Base-by-base conservation (phyloP, 2,888 invertebrate genomes). In the Micoletzkya japonica region DNA sequence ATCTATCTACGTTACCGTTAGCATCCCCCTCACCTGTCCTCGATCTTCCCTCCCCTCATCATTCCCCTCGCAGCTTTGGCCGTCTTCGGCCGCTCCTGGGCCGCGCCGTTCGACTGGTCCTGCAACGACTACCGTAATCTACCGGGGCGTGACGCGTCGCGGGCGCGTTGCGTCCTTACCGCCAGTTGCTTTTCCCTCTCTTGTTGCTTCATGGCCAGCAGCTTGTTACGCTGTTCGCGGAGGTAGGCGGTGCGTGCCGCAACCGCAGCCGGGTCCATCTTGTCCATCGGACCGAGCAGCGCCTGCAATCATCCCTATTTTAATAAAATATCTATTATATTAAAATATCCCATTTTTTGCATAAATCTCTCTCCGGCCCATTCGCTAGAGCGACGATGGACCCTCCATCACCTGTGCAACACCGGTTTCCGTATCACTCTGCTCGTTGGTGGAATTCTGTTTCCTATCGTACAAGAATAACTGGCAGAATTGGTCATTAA, bases 191-290 rank as follows among this genome's bases (percentile, higher is more conserved):
- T 92, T 90, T 92, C 91, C 28, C 95, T 89, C 30, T 92, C 93
- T 85, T 92, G 91, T 84, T 92, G 92, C 87, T 95, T 96, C 84
- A 95, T 88, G 28, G 92, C 92, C 56, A 95, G 89, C 67, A 96
- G 89, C 85, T 94, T 93, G 86, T 95, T 95, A 32, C 95, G 89
- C 86, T 95, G 95, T 73, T 92, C 90, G 68, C 92, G 90, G 70
- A 96, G 88, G 86, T 95, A 95, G 76, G 92, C 91, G 82, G 93
- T 92, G 0, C 95, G 90, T 70, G 90, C 90, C 73, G 90, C 90
- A 59, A 94, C 87, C 78, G 74, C 75, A 0, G 75, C 76, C 2
- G 74, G 72, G 60, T 72, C 74, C 44, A 76, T 32, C 17, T 75
- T 74, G 52, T 68, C 66, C 2, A 68, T 30, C 17, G 76, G 73